A percentile compares a stretch with the other conserved stretches of the same genome.
Conservation (phyloP, 1,140 invertebrate genomes). For the Penaeus japonicus region DNA sequence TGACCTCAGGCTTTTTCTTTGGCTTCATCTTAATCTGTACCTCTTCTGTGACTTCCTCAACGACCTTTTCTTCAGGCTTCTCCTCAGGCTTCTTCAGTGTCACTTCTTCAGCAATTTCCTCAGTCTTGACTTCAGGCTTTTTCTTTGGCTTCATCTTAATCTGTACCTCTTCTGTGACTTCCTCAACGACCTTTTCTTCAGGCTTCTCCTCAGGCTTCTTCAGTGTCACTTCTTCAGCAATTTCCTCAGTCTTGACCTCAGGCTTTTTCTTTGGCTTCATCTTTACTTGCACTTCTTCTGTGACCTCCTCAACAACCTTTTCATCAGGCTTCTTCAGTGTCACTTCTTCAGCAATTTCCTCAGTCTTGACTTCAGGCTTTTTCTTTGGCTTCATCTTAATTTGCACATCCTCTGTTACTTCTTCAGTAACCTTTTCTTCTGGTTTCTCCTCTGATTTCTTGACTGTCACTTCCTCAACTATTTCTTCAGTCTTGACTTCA, state of each 20-base stretch:
- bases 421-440: constrained; percentile 46
- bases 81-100: constrained; percentile 27
- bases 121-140: constrained; percentile 15
- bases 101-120: constrained; percentile 22
- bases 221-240: constrained; percentile 16
- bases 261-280: background rate
- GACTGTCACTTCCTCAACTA: constrained; percentile 34
- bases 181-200: constrained; percentile 24
- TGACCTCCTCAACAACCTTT: too few relatives aligned
- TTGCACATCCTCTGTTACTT: constrained; percentile 16
- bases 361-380: constrained; percentile 28
- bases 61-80: background rate
- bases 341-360: constrained; percentile 9
- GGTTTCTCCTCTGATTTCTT: constrained; percentile 25
- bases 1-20: too few relatives aligned
- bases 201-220: constrained; percentile 17
- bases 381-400: constrained; percentile 9
- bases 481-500: constrained; percentile 34
- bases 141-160: constrained; percentile 22
- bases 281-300: constrained; percentile 32
- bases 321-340: background rate
- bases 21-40: too few relatives aligned
- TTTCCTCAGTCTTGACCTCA: constrained; percentile 32
- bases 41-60: background rate
- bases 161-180: background rate